Conservation (phyloP, 1,140 invertebrate species). For the Ditylenchus dipsaci region DNA sequence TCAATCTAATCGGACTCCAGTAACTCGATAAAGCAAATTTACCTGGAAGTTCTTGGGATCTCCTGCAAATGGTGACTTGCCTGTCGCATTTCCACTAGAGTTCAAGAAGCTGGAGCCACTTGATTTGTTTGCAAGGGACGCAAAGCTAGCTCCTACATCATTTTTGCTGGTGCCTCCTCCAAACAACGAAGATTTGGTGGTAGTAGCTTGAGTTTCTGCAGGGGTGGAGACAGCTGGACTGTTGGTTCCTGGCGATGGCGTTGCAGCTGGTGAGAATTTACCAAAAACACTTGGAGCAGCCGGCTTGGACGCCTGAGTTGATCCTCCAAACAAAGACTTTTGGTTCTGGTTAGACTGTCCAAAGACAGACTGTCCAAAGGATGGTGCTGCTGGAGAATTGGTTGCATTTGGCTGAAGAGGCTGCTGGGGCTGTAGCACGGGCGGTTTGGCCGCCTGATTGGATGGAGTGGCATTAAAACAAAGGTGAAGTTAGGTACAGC, state of each 20-base stretch:
- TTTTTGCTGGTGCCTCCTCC: constrained; percentile 8
- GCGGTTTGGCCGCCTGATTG: too few species aligned
- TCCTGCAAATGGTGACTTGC: not conserved
- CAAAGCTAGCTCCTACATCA: constrained; percentile 4
- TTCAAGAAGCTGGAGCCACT: not conserved
- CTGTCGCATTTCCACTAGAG: not conserved
- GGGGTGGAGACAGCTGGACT: not conserved
- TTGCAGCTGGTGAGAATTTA: not conserved
- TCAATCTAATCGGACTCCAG: not conserved
- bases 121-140: constrained; percentile 8
- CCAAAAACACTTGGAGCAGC: not conserved
- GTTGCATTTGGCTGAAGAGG: too few species aligned
- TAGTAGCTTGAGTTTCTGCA: not conserved
- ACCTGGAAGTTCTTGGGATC: constrained; percentile 21
- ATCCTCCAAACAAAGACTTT: too few species aligned
- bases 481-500: not conserved
- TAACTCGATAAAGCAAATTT: not conserved
- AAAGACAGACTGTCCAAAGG: not conserved
- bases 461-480: too few species aligned
- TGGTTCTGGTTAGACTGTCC: not conserved
- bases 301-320: not conserved
- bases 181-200: constrained; percentile 8
- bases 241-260: not conserved
- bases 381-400: not conserved
- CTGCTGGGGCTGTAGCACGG: too few species aligned